Conservation (phyloP, 1,140 invertebrate species). For the Bombus sibiricus region DNA sequence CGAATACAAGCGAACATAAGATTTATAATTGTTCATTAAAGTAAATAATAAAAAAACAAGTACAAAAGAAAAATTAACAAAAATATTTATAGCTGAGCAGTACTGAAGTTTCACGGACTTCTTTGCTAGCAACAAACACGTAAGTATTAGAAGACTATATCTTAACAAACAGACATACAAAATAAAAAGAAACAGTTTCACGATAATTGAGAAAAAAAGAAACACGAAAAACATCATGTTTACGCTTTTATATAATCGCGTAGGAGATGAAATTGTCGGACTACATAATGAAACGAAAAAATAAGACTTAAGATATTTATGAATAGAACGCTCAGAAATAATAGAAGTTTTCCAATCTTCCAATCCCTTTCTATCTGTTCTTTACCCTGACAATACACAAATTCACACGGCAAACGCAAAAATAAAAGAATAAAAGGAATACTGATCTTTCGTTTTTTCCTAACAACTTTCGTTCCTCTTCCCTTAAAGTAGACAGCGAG, state of each 20-base stretch:
- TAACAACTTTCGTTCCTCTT: conserved; percentile 41
- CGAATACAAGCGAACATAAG: conserved; percentile 10
- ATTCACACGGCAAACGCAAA: conserved; percentile 27
- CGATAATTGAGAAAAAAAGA: background rate
- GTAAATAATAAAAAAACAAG: background rate
- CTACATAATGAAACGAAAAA: conserved; percentile 12
- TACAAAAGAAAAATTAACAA: background rate
- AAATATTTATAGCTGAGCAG: background rate
- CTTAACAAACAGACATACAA: conserved; percentile 36
- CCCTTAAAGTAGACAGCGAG: conserved; percentile 58
- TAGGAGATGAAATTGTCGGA: conserved; percentile 17
- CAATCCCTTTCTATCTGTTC: background rate
- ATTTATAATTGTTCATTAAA: conserved; percentile 17
- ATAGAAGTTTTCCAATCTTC: conserved; percentile 8
- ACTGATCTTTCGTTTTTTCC: conserved; percentile 42
- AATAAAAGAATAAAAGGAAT: conserved; percentile 45
- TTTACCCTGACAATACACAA: background rate
- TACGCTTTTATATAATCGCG: background rate
- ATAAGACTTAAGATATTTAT: background rate
- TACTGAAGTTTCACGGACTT: background rate
- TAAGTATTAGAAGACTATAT: conserved; percentile 19
- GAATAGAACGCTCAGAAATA: conserved; percentile 25
- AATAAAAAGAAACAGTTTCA: conserved; percentile 6
- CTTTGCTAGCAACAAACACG: conserved; percentile 21
- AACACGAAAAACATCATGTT: background rate